A percentile compares a stretch with the other conserved stretches of the same genome.
Evolutionary conservation across 1,140 invertebrate genomes (phyloP).

Genomic region (Physella acuta): DNA sequence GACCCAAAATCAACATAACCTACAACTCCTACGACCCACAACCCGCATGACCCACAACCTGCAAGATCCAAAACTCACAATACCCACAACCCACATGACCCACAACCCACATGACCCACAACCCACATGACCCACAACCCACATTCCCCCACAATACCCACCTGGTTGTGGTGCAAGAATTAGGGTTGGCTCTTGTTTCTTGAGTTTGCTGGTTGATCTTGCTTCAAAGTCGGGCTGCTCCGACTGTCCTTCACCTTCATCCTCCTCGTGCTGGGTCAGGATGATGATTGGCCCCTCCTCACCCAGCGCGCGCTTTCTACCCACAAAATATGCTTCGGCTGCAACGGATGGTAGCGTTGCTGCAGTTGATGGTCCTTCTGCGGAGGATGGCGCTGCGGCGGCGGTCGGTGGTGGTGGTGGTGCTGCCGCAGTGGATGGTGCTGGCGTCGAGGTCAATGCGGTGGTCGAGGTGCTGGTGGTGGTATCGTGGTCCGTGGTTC

Average conservation of each 20-base stretch:
- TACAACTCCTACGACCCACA: no score
- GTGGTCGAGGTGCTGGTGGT: slow-evolving; percentile 19
- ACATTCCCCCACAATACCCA: no score
- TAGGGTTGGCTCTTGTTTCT: slow-evolving; percentile 3
- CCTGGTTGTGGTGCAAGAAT: slow-evolving; percentile 12
- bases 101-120: no score
- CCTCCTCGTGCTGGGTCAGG: slow-evolving; percentile 3
- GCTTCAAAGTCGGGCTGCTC: slow-evolving; percentile 5
- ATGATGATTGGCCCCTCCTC: slow-evolving; percentile 19
- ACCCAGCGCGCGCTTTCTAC: slow-evolving; percentile 25
- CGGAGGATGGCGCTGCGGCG: slow-evolving; percentile 7
- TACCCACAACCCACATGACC: no score
- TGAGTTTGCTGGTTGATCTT: neutral
- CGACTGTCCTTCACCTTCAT: slow-evolving; percentile 13
- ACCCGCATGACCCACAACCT: no score
- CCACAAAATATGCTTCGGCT: slow-evolving; percentile 27
- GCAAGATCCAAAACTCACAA: no score
- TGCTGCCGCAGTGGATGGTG: slow-evolving; percentile 27
- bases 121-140: no score
- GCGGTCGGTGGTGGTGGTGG: slow-evolving; percentile 1
- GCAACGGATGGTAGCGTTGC: slow-evolving; percentile 18
- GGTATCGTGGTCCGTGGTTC: neutral
- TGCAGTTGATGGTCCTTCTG: slow-evolving; percentile 13
- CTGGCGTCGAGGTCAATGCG: slow-evolving; percentile 23
- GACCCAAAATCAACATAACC: no score